These are phyloP conservation scores for Holothuria scabra DNA, from an alignment of 53 echinoderm and acorn worm species.

Conservation along the genomic window DNA sequence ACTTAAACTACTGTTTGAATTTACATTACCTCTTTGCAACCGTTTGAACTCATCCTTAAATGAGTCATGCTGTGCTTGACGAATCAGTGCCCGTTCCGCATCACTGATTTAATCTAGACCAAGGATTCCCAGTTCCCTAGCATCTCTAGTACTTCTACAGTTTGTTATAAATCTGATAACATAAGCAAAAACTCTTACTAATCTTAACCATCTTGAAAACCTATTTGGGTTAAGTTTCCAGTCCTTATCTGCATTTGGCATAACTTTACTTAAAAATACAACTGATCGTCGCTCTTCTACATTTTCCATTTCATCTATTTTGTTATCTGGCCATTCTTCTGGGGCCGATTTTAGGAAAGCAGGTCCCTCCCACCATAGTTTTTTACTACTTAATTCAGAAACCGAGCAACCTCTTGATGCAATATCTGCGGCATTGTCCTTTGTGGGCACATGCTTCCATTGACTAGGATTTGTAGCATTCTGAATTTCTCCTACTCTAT, in stretches of 20 bases:
- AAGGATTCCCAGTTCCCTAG: too few relatives aligned
- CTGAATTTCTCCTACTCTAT: slow-evolving; percentile 41
- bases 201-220: slow-evolving; percentile 32
- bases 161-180: not conserved
- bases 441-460: slow-evolving; percentile 49
- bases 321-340: too few relatives aligned
- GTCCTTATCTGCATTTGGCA: not conserved
- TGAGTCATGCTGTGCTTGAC: too few relatives aligned
- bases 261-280: not conserved
- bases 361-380: too few relatives aligned
- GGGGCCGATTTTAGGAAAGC: too few relatives aligned
- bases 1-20: too few relatives aligned
- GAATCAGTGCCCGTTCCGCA: too few relatives aligned
- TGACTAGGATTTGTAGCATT: slow-evolving; percentile 18
- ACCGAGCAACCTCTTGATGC: not conserved
- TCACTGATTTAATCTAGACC: too few relatives aligned
- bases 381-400: too few relatives aligned
- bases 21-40: too few relatives aligned
- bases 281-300: not conserved
- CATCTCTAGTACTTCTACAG: slow-evolving; percentile 18
- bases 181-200: slow-evolving; percentile 29
- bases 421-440: slow-evolving; percentile 42
- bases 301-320: too few relatives aligned
- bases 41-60: too few relatives aligned
- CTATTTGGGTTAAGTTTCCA: slow-evolving; percentile 21